Evolutionary conservation across 1,140 invertebrate species (phyloP).

Genomic region (Brachionus calyciflorus): DNA sequence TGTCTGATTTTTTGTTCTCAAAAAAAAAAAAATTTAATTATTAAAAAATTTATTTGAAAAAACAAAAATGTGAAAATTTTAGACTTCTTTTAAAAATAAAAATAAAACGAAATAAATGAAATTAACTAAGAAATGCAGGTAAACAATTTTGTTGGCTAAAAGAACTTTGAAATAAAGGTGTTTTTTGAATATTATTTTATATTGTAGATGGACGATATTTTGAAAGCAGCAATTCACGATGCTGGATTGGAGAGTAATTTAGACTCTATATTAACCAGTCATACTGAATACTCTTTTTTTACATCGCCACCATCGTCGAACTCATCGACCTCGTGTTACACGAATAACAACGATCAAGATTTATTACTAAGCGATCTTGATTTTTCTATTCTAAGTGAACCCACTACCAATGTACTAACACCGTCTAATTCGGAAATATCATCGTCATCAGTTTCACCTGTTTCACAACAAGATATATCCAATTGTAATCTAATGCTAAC

Average conservation of each 20-base stretch:
- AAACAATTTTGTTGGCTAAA: neutral
- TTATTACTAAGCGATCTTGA: conserved; percentile 23
- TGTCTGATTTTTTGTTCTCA: too few species aligned
- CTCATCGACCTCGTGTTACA: conserved; percentile 23
- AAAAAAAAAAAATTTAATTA: too few species aligned
- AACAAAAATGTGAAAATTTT: too few species aligned
- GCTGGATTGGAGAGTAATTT: conserved; percentile 34
- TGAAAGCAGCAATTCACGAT: conserved; percentile 43
- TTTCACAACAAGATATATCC: neutral
- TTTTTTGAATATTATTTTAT: too few species aligned
- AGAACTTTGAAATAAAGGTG: neutral
- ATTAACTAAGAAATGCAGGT: conserved; percentile 34
- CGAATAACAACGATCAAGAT: conserved; percentile 16
- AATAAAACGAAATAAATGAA: too few species aligned
- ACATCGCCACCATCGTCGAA: neutral
- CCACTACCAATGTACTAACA: neutral
- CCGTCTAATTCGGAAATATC: conserved; percentile 1
- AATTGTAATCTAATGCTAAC: conserved; percentile 4
- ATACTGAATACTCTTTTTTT: neutral
- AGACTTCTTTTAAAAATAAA: too few species aligned
- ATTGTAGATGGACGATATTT: conserved; percentile 47
- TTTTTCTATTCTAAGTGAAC: conserved; percentile 10
- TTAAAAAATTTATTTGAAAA: too few species aligned
- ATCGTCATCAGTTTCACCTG: neutral
- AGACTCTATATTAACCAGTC: neutral